phyloP scores from a whole-genome alignment of 1,140 invertebrate genomes.

The Drosophila grimshawi region DNA sequence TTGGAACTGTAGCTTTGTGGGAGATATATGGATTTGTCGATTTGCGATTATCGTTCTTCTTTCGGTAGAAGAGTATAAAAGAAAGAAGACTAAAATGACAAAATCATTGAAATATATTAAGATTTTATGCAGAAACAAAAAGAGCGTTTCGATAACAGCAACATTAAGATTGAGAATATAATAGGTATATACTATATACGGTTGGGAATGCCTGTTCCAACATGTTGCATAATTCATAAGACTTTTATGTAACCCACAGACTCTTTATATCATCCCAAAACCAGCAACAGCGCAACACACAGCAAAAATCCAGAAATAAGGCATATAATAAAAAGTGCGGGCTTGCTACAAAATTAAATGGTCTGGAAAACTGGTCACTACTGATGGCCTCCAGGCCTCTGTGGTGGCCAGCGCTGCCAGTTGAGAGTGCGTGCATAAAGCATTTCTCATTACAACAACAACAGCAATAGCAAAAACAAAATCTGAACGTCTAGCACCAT shows the following conservation, averaged over 20 bases:
- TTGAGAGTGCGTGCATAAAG: constrained; percentile 75
- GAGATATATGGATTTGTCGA: no score
- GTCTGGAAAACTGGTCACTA: constrained; percentile 76
- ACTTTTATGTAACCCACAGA: background rate
- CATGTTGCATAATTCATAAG: background rate
- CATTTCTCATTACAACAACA: constrained; percentile 74
- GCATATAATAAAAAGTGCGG: constrained; percentile 66
- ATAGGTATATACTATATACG: background rate
- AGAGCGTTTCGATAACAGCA: no score
- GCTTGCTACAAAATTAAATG: constrained; percentile 72
- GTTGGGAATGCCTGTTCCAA: background rate
- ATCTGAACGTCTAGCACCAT: constrained; percentile 28
- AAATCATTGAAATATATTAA: no score
- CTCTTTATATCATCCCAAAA: background rate
- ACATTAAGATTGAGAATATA: no score
- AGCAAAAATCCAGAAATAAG: constrained; percentile 12
- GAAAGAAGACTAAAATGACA: no score
- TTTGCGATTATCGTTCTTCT: no score
- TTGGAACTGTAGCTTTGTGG: no score
- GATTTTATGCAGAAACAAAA: no score
- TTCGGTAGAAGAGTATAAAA: no score
- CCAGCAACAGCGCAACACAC: background rate
- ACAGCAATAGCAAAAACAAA: constrained; percentile 31
- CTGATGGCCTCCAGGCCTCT: constrained; percentile 20
- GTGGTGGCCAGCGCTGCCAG: constrained; percentile 17